Percentiles rank a stretch among this genome's conserved stretches.
These are phyloP conservation scores for Goniozus legneri DNA, from an alignment of 1,140 invertebrate species.

Conservation along the genomic window DNA sequence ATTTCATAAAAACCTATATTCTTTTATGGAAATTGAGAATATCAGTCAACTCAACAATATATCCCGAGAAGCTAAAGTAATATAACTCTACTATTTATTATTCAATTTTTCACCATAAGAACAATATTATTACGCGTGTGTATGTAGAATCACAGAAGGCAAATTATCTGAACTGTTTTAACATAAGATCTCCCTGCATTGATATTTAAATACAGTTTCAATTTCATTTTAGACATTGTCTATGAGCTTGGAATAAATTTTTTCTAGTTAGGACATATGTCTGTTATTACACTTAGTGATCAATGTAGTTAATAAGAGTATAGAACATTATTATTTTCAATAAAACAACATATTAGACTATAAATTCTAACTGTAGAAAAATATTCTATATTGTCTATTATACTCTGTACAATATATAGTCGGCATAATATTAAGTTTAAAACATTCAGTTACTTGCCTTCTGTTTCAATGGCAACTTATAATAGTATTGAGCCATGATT, in stretches of 20 bases:
- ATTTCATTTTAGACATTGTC: background rate
- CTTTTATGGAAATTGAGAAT: no score
- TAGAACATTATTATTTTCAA: no score
- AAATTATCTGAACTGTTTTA: background rate
- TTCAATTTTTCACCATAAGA: slow-evolving; percentile 29
- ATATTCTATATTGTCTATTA: slow-evolving; percentile 27
- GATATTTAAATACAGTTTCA: slow-evolving; percentile 1
- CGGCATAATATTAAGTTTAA: slow-evolving; percentile 1
- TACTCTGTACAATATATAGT: slow-evolving; percentile 21
- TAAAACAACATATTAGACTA: no score
- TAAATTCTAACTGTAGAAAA: slow-evolving; percentile 37
- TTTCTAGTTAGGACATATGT: no score
- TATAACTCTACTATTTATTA: slow-evolving; percentile 21
- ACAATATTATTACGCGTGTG: slow-evolving; percentile 45
- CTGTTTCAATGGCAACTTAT: slow-evolving; percentile 35
- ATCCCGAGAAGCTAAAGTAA: no score
- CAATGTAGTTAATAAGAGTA: no score
- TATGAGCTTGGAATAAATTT: background rate
- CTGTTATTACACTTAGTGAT: no score
- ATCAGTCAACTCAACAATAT: no score
- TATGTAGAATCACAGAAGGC: slow-evolving; percentile 39
- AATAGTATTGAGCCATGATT: slow-evolving; percentile 49
- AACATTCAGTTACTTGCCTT: slow-evolving; percentile 26
- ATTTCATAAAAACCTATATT: no score
- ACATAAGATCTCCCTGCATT: background rate